Evolutionary conservation across 2,888 invertebrate genomes (phyloP).

Genomic region (Willowsia nigromaculata): DNA sequence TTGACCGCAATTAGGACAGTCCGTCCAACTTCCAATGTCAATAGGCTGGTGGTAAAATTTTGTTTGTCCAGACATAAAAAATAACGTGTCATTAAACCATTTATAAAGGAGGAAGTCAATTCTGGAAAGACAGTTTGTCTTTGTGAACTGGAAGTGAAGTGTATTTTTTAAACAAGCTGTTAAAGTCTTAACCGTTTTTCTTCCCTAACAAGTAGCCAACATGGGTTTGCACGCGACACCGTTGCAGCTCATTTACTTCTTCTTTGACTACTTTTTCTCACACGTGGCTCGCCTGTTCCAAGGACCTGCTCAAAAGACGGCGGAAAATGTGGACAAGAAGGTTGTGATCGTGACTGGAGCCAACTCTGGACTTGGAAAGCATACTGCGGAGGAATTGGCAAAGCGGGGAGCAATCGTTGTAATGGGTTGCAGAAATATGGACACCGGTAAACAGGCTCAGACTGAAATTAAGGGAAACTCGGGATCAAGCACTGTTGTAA

Average conservation of each 20-base stretch:
- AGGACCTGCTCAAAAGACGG: conserved; percentile 43
- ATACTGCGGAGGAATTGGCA: conserved; percentile 70
- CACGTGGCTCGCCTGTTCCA: conserved; percentile 55
- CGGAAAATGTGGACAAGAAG: conserved; percentile 69
- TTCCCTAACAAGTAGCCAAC: no score
- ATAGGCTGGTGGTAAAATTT: neutral
- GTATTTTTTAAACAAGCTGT: neutral
- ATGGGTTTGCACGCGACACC: conserved; percentile 60
- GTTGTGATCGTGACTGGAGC: conserved; percentile 71
- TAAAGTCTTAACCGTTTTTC: no score
- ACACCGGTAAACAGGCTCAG: conserved; percentile 46
- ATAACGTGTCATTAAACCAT: neutral
- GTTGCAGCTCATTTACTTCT: conserved; percentile 54
- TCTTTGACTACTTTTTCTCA: conserved; percentile 63
- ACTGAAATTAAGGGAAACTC: conserved; percentile 63
- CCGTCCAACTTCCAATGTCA: conserved; percentile 10
- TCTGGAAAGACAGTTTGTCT: neutral
- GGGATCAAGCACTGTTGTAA: conserved; percentile 65
- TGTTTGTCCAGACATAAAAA: neutral
- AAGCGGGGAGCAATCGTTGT: conserved; percentile 75
- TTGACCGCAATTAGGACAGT: neutral
- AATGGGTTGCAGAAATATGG: conserved; percentile 70
- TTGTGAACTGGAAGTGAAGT: neutral
- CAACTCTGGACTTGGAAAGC: conserved; percentile 71
- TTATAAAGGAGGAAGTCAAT: neutral